Conservation (phyloP, 1,140 invertebrate genomes). For the Bacillus rossius region DNA sequence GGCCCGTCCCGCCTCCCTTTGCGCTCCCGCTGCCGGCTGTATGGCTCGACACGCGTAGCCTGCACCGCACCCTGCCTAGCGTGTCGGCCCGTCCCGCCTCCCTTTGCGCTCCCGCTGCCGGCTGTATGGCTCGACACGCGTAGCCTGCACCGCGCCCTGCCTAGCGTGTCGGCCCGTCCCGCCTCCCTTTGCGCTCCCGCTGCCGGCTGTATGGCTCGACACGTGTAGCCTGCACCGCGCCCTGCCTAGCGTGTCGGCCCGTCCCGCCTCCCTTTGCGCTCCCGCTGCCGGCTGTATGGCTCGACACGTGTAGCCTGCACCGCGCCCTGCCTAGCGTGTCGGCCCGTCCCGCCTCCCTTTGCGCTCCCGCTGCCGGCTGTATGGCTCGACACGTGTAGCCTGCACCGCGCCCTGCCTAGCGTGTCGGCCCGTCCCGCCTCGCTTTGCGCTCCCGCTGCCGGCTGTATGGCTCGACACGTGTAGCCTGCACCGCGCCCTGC, state of each 20-base stretch:
- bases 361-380: background rate
- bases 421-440: no score
- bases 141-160: constrained; percentile 15
- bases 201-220: constrained; percentile 37
- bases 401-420: constrained; percentile 22
- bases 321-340: constrained; percentile 26
- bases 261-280: no score
- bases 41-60: constrained; percentile 39
- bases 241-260: no score
- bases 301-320: background rate
- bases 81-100: constrained; percentile 1
- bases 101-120: background rate
- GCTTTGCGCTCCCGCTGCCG: background rate
- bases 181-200: background rate
- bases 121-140: constrained; percentile 37
- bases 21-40: background rate
- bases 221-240: constrained; percentile 23
- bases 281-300: background rate
- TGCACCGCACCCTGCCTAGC: background rate
- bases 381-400: background rate
- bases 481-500: constrained; percentile 18
- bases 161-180: constrained; percentile 3
- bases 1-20: background rate
- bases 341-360: no score
- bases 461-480: background rate